A percentile compares a stretch with the other conserved stretches of the same genome.
Evolutionary conservation across 2,797 vertebrate genomes (phyloP).

Genomic region (Apodemus agrarius): DNA sequence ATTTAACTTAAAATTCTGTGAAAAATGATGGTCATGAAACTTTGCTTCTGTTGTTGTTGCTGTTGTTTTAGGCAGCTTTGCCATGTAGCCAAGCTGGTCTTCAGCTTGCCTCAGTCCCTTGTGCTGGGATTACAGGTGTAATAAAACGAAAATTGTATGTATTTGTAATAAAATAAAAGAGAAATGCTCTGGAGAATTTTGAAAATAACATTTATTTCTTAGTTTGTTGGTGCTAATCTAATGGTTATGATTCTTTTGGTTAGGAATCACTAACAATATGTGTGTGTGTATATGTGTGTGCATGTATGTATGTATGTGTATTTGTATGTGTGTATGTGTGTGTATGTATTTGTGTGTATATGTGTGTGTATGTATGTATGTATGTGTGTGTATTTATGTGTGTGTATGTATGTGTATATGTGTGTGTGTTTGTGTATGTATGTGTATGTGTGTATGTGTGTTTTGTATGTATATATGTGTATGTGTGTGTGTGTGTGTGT

Average conservation of each 20-base stretch:
- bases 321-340: background rate
- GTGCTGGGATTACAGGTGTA: background rate
- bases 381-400: background rate
- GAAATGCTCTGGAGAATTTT: slow-evolving; percentile 26
- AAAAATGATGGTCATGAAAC: background rate
- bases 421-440: background rate
- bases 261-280: background rate
- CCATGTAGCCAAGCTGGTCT: background rate
- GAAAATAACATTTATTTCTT: slow-evolving; percentile 42
- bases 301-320: background rate
- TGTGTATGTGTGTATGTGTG: background rate
- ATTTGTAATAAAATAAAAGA: background rate
- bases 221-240: background rate
- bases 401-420: background rate
- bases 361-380: background rate
- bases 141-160: background rate
- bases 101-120: too few relatives aligned
- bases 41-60: background rate
- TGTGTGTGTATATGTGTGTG: background rate
- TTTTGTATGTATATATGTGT: background rate
- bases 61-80: background rate
- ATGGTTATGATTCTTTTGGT: background rate
- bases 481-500: background rate
- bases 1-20: background rate
- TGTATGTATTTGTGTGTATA: too few relatives aligned